Conservation (phyloP, 2,797 vertebrate genomes). For the Phoxinus dragarum region DNA sequence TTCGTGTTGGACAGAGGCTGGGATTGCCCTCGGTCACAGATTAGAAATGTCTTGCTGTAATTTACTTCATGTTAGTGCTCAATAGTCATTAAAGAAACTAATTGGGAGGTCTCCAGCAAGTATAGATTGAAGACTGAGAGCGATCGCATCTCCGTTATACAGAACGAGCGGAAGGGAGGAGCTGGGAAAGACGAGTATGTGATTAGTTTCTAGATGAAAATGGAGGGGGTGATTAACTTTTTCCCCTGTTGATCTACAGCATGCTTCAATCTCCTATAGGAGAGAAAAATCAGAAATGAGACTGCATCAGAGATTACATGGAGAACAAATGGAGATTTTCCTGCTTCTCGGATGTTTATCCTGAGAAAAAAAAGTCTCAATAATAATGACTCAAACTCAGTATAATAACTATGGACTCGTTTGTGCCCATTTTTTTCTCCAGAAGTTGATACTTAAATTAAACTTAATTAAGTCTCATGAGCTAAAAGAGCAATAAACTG, state of each 20-base stretch:
- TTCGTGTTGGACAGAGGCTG: neutral
- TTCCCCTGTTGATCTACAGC: neutral
- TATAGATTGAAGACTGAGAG: neutral
- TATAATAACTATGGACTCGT: neutral
- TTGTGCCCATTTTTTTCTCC: neutral
- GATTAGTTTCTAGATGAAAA: slow-evolving; percentile 27
- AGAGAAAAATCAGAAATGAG: neutral
- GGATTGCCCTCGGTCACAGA: slow-evolving; percentile 3
- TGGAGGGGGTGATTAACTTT: neutral
- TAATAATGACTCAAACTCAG: neutral
- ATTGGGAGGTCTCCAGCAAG: slow-evolving; percentile 18
- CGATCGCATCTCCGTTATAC: neutral
- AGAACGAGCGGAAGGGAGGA: neutral
- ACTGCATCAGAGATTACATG: neutral
- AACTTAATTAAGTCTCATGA: slow-evolving; percentile 14
- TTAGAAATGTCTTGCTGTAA: slow-evolving; percentile 12
- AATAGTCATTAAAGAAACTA: slow-evolving; percentile 41
- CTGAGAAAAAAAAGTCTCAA: neutral
- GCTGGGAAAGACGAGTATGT: neutral
- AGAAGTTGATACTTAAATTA: neutral
- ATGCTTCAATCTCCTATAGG: neutral
- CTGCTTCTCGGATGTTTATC: neutral
- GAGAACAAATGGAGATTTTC: neutral
- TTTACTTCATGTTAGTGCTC: slow-evolving; percentile 24
- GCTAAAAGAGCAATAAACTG: neutral